Evolutionary conservation across 2,888 invertebrate species (phyloP), one percentile per base, ranked within the genome.

Genomic region (Ormyrus rosae): DNA sequence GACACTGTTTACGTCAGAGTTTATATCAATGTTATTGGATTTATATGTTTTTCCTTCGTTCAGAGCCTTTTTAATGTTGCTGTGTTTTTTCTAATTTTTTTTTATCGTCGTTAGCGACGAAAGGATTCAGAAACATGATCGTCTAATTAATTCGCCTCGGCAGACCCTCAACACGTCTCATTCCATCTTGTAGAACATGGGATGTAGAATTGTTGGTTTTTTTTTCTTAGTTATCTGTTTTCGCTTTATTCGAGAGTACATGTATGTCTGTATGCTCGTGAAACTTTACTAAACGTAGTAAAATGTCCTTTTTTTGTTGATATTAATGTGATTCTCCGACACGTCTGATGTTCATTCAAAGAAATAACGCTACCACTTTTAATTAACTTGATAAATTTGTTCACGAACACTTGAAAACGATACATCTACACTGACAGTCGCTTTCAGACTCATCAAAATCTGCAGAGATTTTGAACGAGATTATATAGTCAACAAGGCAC

Each of bases 131-230:
- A 34, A 34, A 34, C 34, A 34, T 34, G 34, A 34, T 34, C 34
- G 34, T n/a, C 67, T 6, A 13, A 71, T 61, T 50, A 46, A 76
- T 58, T 58, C 58, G 45, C 56, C 51, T 64, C 72, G 72, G 72
- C 68, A 81, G 68, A 79, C 71, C 72, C 75, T 75, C 48, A 6
- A 61, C 34, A 67, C 19, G 60, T 60, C 60, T 61, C 79, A 72
- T 69, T 50, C 19, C 76, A 72, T 79, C 55, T 69, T 64, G 51
- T 64, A 60, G 19, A 63, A 70, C 58, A 3, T 34, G 53, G 68
- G 53, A 70, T 51, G 68, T 56, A 76, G 71, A 60, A 45, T 71
- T 69, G 50, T 51, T 55, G 67, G 34, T 34, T 71, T 77, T 6
- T 19, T 79, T 79, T 79, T 8, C 19, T 72, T 53, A 6, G 45